Evolutionary conservation across 2,888 invertebrate genomes (phyloP).

Genomic region (Cheilosia vulpina): DNA sequence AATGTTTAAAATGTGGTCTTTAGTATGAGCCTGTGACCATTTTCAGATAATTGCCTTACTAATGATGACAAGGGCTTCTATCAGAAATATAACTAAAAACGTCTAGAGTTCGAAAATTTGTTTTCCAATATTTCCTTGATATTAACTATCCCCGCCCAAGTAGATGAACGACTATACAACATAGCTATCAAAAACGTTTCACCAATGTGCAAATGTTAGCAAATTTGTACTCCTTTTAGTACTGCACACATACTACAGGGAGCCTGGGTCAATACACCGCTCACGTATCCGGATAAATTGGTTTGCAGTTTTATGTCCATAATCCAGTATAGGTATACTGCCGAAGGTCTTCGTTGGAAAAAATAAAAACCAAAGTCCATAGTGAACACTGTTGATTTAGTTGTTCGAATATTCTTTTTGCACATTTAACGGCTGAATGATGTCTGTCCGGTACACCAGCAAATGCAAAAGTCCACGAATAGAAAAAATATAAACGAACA

Average conservation of each 20-base stretch:
- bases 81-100: no score
- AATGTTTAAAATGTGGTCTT: no score
- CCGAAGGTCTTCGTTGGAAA: background rate
- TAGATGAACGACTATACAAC: no score
- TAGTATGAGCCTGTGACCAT: no score
- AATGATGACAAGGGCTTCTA: no score
- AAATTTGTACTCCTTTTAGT: no score
- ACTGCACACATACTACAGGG: background rate
- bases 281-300: slow-evolving; percentile 3
- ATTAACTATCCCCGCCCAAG: no score
- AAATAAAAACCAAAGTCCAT: background rate
- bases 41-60: no score
- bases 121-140: no score
- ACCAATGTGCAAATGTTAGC: no score
- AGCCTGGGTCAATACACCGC: background rate
- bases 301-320: slow-evolving; percentile 20
- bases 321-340: slow-evolving; percentile 21
- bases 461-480: slow-evolving; percentile 11
- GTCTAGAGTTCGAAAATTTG: no score
- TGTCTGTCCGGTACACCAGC: slow-evolving; percentile 7
- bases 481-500: slow-evolving; percentile 13
- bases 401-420: slow-evolving; percentile 33
- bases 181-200: no score
- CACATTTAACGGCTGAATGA: slow-evolving; percentile 15
- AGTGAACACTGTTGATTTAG: slow-evolving; percentile 37